Percentiles rank a stretch among this genome's conserved stretches.
Evolutionary conservation across 2,888 invertebrate species (phyloP).

Genomic region (Leptinotarsa peninsularis): DNA sequence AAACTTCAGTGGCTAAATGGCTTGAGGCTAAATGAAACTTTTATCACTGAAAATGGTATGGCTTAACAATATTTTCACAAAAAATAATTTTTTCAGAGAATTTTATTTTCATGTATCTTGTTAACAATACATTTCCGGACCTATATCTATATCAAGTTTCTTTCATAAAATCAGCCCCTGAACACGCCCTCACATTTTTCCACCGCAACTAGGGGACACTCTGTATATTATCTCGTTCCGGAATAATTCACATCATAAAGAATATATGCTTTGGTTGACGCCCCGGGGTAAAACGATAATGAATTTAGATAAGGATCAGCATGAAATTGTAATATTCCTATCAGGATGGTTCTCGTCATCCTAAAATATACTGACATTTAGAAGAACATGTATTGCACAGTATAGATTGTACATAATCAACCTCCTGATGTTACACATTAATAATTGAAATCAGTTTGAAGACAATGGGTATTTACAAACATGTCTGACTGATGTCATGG

Average conservation of each 20-base stretch:
- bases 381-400: conserved; percentile 9
- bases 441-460: not conserved
- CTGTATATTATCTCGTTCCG: not conserved
- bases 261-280: not conserved
- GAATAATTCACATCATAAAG: not conserved
- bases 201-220: no score
- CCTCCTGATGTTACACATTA: conserved; percentile 10
- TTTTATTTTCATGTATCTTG: no score
- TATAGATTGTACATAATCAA: not conserved
- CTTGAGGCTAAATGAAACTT: no score
- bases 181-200: no score
- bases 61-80: no score
- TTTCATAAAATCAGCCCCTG: no score
- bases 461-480: conserved; percentile 11
- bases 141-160: no score
- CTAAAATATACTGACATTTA: not conserved
- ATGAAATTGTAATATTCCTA: conserved; percentile 1
- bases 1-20: no score
- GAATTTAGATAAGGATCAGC: conserved; percentile 11
- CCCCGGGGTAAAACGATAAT: not conserved
- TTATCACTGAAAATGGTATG: no score
- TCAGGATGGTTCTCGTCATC: conserved; percentile 7
- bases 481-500: conserved; percentile 8
- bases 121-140: not conserved
- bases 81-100: no score